Conservation (phyloP, 2,888 invertebrate species). For the Scaeva pyrastri region DNA sequence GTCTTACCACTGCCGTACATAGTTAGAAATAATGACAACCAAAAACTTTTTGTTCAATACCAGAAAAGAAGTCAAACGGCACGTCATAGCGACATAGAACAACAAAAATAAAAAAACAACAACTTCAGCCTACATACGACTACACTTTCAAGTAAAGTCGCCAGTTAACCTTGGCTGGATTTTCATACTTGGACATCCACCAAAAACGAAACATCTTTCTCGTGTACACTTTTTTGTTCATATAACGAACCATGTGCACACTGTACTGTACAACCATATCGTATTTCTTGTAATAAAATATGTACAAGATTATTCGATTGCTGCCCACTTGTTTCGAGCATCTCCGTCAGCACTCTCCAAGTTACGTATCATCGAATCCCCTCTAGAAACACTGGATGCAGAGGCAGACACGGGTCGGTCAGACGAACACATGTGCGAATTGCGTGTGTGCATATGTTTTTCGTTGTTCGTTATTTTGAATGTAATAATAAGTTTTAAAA, state of each 20-base stretch:
- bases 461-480: not conserved
- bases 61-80: constrained; percentile 62
- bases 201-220: constrained; percentile 56
- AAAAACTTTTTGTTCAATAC: constrained; percentile 38
- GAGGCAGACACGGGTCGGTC: too few species aligned
- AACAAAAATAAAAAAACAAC: not conserved
- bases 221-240: constrained; percentile 19
- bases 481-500: constrained; percentile 26
- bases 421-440: constrained; percentile 1
- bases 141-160: constrained; percentile 60
- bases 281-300: constrained; percentile 42
- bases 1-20: not conserved
- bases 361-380: not conserved
- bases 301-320: constrained; percentile 30
- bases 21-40: constrained; percentile 13
- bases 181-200: constrained; percentile 67
- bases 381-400: not conserved
- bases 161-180: constrained; percentile 71
- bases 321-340: constrained; percentile 62
- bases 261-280: constrained; percentile 26
- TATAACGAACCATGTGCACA: not conserved
- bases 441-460: too few species aligned
- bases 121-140: constrained; percentile 61
- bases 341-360: constrained; percentile 16
- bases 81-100: not conserved